Percentiles rank a stretch among this genome's conserved stretches.
Evolutionary conservation across 2,797 vertebrate species (phyloP).

Genomic region (Choloepus didactylus): DNA sequence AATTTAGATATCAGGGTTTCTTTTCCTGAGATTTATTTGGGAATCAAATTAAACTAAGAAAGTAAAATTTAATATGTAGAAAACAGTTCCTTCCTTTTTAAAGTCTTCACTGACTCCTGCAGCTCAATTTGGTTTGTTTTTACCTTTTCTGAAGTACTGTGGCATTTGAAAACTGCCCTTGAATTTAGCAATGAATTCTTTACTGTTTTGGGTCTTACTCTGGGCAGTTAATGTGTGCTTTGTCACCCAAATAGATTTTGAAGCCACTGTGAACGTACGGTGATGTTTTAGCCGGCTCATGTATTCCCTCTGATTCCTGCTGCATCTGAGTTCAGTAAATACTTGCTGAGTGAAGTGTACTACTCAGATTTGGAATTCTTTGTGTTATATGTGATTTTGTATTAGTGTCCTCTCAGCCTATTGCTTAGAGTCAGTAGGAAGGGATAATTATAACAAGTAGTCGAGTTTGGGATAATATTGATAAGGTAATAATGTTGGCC

Average conservation of each 20-base stretch:
- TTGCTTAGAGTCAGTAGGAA: neutral
- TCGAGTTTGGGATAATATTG: neutral
- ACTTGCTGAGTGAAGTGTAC: neutral
- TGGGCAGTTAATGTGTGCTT: neutral
- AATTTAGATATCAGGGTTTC: constrained; percentile 29
- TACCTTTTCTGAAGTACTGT: neutral
- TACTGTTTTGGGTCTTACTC: neutral
- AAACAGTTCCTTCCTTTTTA: neutral
- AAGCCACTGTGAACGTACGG: neutral
- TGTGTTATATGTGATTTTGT: neutral
- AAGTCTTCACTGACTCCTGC: neutral
- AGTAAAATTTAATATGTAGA: constrained; percentile 8
- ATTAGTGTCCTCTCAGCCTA: neutral
- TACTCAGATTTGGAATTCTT: neutral
- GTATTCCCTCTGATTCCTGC: neutral
- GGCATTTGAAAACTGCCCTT: neutral
- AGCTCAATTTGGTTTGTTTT: neutral
- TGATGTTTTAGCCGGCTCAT: neutral
- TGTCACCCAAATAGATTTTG: neutral
- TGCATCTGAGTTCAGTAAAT: neutral
- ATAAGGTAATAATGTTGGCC: neutral
- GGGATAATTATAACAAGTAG: neutral
- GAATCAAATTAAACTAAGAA: constrained; percentile 17
- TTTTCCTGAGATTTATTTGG: constrained; percentile 27
- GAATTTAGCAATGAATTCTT: neutral